Evolutionary conservation across 2,113 vertebrate species (phyloP).

Genomic region (Steatornis caripensis): DNA sequence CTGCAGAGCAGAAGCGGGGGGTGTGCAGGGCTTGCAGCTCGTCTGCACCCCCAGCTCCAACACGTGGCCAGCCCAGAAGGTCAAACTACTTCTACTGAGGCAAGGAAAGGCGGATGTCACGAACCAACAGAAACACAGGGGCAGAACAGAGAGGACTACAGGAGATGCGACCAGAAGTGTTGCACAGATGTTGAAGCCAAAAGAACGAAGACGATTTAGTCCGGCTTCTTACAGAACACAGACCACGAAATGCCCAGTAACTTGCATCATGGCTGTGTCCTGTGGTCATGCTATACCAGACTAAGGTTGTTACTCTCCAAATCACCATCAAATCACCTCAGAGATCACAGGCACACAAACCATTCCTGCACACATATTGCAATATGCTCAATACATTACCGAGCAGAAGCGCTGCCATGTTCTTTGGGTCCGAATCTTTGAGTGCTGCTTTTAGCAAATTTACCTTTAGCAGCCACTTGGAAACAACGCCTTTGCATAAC

Average conservation of each 20-base stretch:
- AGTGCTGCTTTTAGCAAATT: neutral
- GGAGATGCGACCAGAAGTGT: neutral
- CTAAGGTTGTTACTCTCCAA: neutral
- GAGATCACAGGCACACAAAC: neutral
- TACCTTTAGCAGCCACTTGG: neutral
- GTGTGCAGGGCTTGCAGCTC: no score
- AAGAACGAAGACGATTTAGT: neutral
- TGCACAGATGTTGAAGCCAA: neutral
- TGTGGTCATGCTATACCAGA: neutral
- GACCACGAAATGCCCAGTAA: neutral
- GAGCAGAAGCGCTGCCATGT: neutral
- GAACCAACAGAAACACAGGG: neutral
- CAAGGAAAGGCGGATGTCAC: neutral
- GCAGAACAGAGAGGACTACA: neutral
- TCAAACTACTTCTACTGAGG: neutral
- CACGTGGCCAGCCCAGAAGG: neutral
- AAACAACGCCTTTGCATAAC: neutral
- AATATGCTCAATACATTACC: no score
- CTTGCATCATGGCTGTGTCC: neutral
- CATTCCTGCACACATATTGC: neutral
- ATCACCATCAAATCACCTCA: neutral
- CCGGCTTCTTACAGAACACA: neutral
- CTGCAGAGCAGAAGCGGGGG: neutral
- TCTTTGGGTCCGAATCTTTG: neutral
- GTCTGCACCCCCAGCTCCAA: accelerated